Base-by-base conservation (phyloP, 1,140 invertebrate genomes). In the Plutomurus gul region DNA sequence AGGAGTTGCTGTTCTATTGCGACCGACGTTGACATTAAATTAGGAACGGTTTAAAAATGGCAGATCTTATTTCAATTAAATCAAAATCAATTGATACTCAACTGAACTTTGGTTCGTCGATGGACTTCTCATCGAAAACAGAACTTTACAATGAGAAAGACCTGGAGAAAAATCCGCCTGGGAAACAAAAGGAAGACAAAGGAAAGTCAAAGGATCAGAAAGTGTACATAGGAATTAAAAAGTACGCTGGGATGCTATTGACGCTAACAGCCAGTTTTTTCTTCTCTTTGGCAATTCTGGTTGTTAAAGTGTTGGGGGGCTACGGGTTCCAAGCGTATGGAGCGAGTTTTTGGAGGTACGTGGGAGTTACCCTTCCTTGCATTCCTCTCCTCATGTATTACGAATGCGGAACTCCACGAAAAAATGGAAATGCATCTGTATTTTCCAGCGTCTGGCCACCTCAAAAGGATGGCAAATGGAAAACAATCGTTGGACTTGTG, bases 361-460 rank as follows among this genome's bases (percentile, higher is more conserved):
- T 65, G 3, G 80, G 78, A 3, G 51, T 78, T 1, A 56, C 74
- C 10, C 3, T 82, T 20, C 80, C 78, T 0, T 56, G 75, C 16
- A 82, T 83, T 25, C 80, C 80, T 7, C 43, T 83, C 8, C 18
- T 83, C 4, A n/a, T 79, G 5, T 78, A 70, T 65, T 77, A 71
- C 49, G 78, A 82, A 43, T 71, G 71, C 20, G 75, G 75, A 18
- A 25, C 43, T 4, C 20, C 36, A 5, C 74, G 18, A 39, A 75
- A 51, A 27, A 56, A 65, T 33, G 37, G 75, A 13, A 30, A 18
- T 20, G 11, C 10, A 3, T 78, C 76, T 10, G 40, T 83, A 36
- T 82, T 82, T 71, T 43, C 65, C 13, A 71, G 72, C 1, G 82
- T 83, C n/a, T 83, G 82, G 82, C 82, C 82, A 1, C 16, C 82